These are phyloP conservation scores for Tupaia tana DNA, from an alignment of 2,113 vertebrate species.

Conservation along the genomic window DNA sequence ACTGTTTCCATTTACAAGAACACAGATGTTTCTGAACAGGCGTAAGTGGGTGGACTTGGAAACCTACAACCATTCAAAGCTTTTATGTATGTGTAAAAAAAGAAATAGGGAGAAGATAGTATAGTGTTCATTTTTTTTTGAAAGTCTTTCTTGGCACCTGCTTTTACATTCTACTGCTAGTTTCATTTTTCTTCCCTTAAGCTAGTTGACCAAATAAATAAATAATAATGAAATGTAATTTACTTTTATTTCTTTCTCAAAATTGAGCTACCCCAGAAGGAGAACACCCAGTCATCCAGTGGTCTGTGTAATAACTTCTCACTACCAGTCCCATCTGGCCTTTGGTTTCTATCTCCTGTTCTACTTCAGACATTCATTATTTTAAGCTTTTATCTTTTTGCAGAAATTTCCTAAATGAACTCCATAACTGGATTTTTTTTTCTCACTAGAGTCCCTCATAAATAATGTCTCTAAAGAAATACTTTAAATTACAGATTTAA, in stretches of 20 bases:
- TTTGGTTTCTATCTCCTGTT: background rate
- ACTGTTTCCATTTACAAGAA: slow-evolving; percentile 69
- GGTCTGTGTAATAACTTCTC: slow-evolving; percentile 60
- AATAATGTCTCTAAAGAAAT: slow-evolving; percentile 40
- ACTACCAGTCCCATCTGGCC: slow-evolving; percentile 28
- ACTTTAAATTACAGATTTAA: slow-evolving; percentile 33
- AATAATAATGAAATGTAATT: slow-evolving; percentile 70
- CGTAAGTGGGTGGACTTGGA: slow-evolving; percentile 68
- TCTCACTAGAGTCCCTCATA: background rate
- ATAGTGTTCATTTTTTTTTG: background rate
- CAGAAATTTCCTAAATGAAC: background rate
- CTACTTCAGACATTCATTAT: background rate
- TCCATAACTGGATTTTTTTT: background rate
- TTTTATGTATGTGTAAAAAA: slow-evolving; percentile 46
- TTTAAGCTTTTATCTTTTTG: background rate
- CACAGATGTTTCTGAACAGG: slow-evolving; percentile 76
- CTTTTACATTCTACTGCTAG: slow-evolving; percentile 35
- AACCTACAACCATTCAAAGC: slow-evolving; percentile 40
- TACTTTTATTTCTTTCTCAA: slow-evolving; percentile 53
- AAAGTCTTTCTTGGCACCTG: slow-evolving; percentile 29
- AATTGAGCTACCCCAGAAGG: slow-evolving; percentile 48
- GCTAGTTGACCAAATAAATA: slow-evolving; percentile 68
- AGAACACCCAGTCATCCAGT: slow-evolving; percentile 45
- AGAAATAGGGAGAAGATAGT: background rate
- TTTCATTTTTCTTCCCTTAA: slow-evolving; percentile 69